Base-by-base conservation (phyloP, 2,797 vertebrate genomes). In the Eupleurogrammus muticus region DNA sequence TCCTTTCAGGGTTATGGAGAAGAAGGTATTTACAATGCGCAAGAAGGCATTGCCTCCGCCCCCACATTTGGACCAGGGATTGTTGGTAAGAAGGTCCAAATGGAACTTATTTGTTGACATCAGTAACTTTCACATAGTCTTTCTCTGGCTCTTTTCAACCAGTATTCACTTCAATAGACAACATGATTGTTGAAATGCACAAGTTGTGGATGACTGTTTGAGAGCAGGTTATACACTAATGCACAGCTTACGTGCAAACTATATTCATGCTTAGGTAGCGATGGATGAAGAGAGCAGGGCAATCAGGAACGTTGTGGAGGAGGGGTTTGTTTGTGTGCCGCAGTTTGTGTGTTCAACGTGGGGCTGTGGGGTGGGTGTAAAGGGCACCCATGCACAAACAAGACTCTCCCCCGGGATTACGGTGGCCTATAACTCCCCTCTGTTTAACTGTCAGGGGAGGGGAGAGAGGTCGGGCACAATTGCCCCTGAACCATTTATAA, bases 51-150 rank as follows among this genome's bases (percentile, higher is more conserved):
- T 61, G 86, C 94, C 64, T 93, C 96, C 0, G 92, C 96, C 1
- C 84, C 96, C 0, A 94, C 97, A 85, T 96, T 97, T 85, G 95
- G 94, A 72, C 85, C 96, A 6, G 96, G 95, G 49, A 94, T 97
- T 6, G 94, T 92, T 78, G 97, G 97, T 98, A 89, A 89, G 91
- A 47, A 56, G 16, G 36, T 60, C 77, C 68, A 14, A 49, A 69
- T 64, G 62, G 14, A 80, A 57, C 12, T 35, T n/a, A 65, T 34
- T 8, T 70, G 36, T 66, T 44, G 28, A 57, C n/a, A 67, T n/a
- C 20, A 42, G 65, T 38, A 69, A 47, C 66, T 66, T 70, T 77
- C 23, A 75, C 53, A 57, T 65, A 2, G 1, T 61, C 9, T 7
- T 54, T 32, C 53, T 24, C 65, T 44, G 9, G 44, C 23, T 48